Evolutionary conservation across 2,888 invertebrate genomes (phyloP).

Genomic region (Eristalinus sepulchralis): DNA sequence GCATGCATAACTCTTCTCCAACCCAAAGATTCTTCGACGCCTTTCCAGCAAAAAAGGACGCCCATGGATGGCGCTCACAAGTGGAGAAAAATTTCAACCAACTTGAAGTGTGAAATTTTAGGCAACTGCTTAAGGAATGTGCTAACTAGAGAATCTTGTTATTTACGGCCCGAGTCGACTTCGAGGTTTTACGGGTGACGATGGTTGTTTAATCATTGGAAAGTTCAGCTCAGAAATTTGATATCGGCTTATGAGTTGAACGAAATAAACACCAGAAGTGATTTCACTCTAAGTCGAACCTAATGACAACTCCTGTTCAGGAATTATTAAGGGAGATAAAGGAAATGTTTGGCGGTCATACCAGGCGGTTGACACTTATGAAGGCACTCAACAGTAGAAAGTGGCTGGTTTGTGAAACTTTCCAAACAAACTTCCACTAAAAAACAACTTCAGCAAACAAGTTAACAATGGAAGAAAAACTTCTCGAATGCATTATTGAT

Average conservation of each 20-base stretch:
- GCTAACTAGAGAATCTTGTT: too few species aligned
- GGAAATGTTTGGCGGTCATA: constrained; percentile 9
- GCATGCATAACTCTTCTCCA: too few species aligned
- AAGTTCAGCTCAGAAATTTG: constrained; percentile 22
- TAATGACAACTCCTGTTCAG: constrained; percentile 2
- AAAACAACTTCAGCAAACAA: constrained; percentile 30
- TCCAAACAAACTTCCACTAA: constrained; percentile 11
- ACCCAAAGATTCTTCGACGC: too few species aligned
- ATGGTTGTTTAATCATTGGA: constrained; percentile 11
- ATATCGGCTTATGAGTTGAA: constrained; percentile 38
- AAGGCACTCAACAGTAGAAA: constrained; percentile 17
- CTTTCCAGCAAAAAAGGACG: too few species aligned
- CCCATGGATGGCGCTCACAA: too few species aligned
- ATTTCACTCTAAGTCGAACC: constrained; percentile 10
- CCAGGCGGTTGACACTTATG: constrained; percentile 14
- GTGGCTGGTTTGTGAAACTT: constrained; percentile 12
- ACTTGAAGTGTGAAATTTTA: too few species aligned
- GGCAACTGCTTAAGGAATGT: too few species aligned
- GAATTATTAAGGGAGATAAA: constrained; percentile 1
- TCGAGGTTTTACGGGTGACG: constrained; percentile 21
- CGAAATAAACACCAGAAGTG: constrained; percentile 41
- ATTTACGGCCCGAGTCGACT: too few species aligned
- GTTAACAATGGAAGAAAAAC: constrained; percentile 17
- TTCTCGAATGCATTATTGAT: constrained; percentile 41
- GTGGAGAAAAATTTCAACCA: too few species aligned